A percentile compares a stretch with the other conserved stretches of the same genome.
These are phyloP conservation scores for Julus scandinavius DNA, from an alignment of 2,888 invertebrate genomes.

Conservation along the genomic window DNA sequence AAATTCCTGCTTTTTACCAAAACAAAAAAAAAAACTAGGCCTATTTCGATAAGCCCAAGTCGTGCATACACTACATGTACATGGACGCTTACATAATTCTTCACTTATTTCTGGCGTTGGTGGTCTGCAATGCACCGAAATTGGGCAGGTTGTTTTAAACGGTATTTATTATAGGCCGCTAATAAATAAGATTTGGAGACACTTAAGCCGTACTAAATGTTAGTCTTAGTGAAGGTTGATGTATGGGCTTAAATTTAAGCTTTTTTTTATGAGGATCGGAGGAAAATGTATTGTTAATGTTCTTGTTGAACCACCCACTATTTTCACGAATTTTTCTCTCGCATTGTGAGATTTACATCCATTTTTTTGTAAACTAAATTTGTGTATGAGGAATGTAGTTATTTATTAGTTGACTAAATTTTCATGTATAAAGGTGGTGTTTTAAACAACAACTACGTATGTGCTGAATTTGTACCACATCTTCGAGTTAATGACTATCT, in stretches of 20 bases:
- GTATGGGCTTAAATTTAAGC: constrained; percentile 32
- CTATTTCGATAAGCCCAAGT: neutral
- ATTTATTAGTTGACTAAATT: neutral
- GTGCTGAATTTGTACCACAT: neutral
- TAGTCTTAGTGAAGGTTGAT: neutral
- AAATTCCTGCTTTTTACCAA: neutral
- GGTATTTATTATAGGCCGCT: constrained; percentile 19
- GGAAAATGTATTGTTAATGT: neutral
- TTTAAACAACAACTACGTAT: neutral
- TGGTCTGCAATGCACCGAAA: constrained; percentile 3
- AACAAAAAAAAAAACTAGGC: neutral
- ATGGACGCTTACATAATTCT: constrained; percentile 24
- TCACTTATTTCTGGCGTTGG: neutral
- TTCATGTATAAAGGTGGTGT: neutral
- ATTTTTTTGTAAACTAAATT: neutral
- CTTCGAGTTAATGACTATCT: too few species aligned
- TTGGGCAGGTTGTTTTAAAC: neutral
- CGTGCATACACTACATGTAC: neutral
- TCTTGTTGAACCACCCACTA: neutral
- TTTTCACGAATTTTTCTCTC: neutral
- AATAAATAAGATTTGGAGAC: constrained; percentile 30
- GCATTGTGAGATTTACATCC: too few species aligned
- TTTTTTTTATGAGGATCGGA: constrained; percentile 9
- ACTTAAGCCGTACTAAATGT: constrained; percentile 13
- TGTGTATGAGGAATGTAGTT: neutral